A percentile compares a stretch with the other conserved stretches of the same genome.
Conservation (phyloP, 2,797 vertebrate species). For the Platalea minor region DNA sequence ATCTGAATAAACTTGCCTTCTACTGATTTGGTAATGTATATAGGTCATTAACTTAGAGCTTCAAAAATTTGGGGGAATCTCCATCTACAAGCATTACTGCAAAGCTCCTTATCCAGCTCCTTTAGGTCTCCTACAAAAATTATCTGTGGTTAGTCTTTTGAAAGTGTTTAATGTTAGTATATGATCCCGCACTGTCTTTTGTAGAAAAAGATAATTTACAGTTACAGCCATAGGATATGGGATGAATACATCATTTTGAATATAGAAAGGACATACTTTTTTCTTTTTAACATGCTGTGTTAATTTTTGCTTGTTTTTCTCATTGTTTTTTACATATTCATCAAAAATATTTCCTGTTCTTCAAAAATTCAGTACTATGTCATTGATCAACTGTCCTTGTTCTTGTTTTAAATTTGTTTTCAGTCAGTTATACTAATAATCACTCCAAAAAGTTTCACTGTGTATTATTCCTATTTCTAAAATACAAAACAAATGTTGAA, state of each 20-base stretch:
- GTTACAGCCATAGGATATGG: background rate
- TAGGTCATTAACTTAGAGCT: background rate
- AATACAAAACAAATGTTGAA: background rate
- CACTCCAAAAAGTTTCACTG: background rate
- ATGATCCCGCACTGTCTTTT: background rate
- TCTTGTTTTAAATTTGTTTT: background rate
- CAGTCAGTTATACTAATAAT: background rate
- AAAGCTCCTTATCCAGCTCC: background rate
- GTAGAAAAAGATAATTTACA: background rate
- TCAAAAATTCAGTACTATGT: background rate
- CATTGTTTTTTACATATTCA: background rate
- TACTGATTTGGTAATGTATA: background rate
- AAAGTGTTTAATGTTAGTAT: background rate
- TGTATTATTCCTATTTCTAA: background rate
- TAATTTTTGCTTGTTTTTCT: background rate
- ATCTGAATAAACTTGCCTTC: background rate
- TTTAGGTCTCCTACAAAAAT: background rate
- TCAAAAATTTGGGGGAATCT: background rate
- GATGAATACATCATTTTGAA: background rate
- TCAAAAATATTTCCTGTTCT: background rate
- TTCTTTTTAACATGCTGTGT: background rate
- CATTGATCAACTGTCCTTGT: background rate
- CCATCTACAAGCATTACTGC: background rate
- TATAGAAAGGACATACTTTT: background rate
- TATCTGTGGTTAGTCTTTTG: background rate